Conservation (phyloP, 2,888 invertebrate genomes). For the Hemistola chrysoprasaria region DNA sequence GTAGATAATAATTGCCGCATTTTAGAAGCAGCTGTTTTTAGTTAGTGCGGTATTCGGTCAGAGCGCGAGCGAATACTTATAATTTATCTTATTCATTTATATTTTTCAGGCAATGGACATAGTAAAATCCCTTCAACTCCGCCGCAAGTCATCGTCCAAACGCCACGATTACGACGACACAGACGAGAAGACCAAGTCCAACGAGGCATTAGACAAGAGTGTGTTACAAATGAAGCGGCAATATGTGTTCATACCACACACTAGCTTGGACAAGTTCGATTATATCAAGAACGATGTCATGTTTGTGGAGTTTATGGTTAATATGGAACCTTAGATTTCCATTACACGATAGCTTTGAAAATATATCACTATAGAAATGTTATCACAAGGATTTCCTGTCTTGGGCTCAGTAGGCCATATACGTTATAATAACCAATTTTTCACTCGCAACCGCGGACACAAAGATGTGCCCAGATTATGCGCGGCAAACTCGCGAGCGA, state of each 20-base stretch:
- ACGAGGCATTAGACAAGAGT: constrained; percentile 57
- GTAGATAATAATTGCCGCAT: too few species aligned
- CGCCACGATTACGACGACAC: constrained; percentile 62
- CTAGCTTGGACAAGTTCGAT: constrained; percentile 81
- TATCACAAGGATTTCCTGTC: too few species aligned
- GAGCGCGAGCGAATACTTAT: background rate
- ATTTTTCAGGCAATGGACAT: constrained; percentile 82
- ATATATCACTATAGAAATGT: too few species aligned
- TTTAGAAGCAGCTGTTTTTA: too few species aligned
- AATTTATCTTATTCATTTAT: background rate
- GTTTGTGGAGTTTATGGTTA: constrained; percentile 82
- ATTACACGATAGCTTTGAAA: too few species aligned
- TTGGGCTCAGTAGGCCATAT: too few species aligned
- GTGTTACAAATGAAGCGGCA: constrained; percentile 70
- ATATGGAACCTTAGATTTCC: constrained; percentile 26
- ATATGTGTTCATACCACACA: constrained; percentile 86
- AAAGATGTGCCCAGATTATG: too few species aligned
- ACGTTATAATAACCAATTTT: too few species aligned
- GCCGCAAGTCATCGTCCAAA: constrained; percentile 65
- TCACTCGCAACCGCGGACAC: too few species aligned
- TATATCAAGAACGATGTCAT: constrained; percentile 83
- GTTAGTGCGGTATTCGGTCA: too few species aligned
- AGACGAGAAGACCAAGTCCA: constrained; percentile 40
- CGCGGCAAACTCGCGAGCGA: too few species aligned
- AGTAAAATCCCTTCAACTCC: constrained; percentile 81